A percentile compares a stretch with the other conserved stretches of the same genome.
Evolutionary conservation across 2,113 vertebrate species (phyloP).

Genomic region (Ctenodactylus gundi): DNA sequence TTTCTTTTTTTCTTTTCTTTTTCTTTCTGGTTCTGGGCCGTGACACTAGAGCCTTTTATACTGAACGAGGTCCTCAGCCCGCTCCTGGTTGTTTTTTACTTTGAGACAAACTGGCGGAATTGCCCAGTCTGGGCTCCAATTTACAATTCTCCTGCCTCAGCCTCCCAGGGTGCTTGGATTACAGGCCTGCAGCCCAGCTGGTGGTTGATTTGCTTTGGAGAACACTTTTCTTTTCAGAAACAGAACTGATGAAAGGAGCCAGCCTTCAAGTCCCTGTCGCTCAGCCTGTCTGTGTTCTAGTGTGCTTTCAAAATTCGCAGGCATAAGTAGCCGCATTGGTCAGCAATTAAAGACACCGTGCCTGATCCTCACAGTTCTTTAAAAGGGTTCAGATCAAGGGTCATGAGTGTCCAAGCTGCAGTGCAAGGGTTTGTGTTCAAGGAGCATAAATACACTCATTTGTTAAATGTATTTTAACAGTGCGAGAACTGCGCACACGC

Average conservation of each 20-base stretch:
- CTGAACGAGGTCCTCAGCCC: too few species aligned
- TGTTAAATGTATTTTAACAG: background rate
- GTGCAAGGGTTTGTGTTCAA: background rate
- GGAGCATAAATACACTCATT: background rate
- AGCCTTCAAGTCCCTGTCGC: background rate
- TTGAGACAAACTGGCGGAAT: too few species aligned
- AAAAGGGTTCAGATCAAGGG: background rate
- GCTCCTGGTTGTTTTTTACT: too few species aligned
- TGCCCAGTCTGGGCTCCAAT: too few species aligned
- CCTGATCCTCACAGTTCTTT: background rate
- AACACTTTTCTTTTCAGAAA: background rate
- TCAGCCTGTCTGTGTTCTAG: background rate
- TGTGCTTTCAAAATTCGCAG: background rate
- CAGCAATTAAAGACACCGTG: conserved; percentile 5
- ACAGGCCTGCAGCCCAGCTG: too few species aligned
- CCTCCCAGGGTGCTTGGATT: too few species aligned
- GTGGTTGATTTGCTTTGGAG: conserved; percentile 5
- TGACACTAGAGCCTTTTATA: too few species aligned
- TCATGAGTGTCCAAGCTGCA: background rate
- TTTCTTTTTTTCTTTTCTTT: background rate
- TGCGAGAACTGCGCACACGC: background rate
- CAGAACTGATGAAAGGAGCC: background rate
- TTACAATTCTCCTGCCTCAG: too few species aligned
- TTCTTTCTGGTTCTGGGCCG: too few species aligned
- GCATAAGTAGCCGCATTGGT: background rate